Evolutionary conservation across 2,797 vertebrate species (phyloP).

Genomic region (Eulemur mongoz): DNA sequence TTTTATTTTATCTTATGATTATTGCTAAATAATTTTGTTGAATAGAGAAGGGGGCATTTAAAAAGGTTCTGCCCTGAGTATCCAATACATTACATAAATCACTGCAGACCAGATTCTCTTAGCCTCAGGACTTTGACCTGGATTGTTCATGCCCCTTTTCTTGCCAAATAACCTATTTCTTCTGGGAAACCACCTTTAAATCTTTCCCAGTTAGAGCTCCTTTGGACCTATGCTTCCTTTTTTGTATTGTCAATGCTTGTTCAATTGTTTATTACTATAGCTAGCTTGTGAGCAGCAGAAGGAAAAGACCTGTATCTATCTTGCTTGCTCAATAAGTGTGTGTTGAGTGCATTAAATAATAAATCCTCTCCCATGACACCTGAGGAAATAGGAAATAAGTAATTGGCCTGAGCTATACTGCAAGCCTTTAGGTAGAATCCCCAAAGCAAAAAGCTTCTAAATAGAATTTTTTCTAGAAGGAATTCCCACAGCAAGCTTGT

Average conservation of each 20-base stretch:
- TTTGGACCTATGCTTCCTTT: not conserved
- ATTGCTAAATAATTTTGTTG: not conserved
- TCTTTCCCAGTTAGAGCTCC: not conserved
- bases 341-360: not conserved
- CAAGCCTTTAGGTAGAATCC: not conserved
- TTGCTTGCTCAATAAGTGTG: not conserved
- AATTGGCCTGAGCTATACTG: not conserved
- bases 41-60: not conserved
- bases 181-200: not conserved
- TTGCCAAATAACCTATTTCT: not conserved
- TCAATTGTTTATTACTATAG: not conserved
- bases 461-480: not conserved
- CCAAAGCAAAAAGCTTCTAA: constrained; percentile 8
- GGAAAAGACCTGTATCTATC: not conserved
- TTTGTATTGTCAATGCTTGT: not conserved
- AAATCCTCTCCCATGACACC: not conserved
- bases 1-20: not conserved
- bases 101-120: not conserved
- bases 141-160: not conserved
- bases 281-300: not conserved
- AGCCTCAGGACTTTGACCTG: not conserved
- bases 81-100: not conserved
- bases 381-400: not conserved
- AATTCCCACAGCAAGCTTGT: not conserved
- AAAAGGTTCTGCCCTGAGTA: not conserved